phyloP scores from a whole-genome alignment of 2,113 vertebrate genomes.

The Bungarus multicinctus region DNA sequence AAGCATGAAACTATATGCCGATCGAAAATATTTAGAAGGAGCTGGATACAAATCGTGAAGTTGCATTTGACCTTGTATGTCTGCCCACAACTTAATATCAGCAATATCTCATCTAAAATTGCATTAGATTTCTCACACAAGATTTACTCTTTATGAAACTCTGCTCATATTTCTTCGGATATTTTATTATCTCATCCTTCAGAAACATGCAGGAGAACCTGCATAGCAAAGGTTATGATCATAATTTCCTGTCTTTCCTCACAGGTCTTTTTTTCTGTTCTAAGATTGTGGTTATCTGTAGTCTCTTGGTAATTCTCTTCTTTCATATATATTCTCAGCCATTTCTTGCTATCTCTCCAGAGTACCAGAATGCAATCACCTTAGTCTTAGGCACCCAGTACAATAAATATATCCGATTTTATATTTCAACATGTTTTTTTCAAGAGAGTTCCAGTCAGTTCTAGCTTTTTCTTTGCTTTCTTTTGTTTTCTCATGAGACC shows the following conservation, averaged over 20 bases:
- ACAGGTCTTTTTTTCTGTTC: neutral
- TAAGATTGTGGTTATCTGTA: neutral
- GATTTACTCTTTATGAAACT: neutral
- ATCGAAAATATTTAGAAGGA: neutral
- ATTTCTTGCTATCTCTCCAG: neutral
- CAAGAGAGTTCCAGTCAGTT: neutral
- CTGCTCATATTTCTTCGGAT: slow-evolving; percentile 1
- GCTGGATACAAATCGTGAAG: neutral
- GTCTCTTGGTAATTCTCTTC: neutral
- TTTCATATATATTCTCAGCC: neutral
- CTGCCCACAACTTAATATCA: slow-evolving; percentile 3
- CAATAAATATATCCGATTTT: slow-evolving; percentile 1
- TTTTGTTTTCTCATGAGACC: neutral
- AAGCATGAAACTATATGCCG: neutral
- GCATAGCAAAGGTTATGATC: neutral
- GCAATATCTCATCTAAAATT: neutral
- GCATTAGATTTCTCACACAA: slow-evolving; percentile 16
- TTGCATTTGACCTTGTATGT: neutral
- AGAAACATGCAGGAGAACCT: neutral
- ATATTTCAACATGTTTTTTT: neutral
- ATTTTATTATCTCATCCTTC: neutral
- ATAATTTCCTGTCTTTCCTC: slow-evolving; percentile 7
- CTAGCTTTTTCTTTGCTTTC: neutral
- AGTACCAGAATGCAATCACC: neutral
- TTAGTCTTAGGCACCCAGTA: neutral